phyloP scores from a whole-genome alignment of 2,113 vertebrate species.

The Mirza zaza region DNA sequence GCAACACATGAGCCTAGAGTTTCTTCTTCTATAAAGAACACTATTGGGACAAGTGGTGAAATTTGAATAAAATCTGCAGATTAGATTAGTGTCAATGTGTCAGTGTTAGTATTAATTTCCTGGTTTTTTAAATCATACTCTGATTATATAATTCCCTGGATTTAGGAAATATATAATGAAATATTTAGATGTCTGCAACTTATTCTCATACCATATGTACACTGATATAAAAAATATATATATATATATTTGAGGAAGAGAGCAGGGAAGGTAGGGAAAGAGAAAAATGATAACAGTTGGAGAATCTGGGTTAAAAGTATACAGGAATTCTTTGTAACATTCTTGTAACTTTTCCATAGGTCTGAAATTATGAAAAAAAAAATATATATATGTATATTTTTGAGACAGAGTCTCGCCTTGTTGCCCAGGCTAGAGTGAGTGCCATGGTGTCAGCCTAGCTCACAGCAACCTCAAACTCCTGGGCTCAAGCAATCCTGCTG shows the following conservation, averaged over 20 bases:
- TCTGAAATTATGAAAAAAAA: constrained; percentile 16
- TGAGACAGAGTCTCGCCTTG: too few species aligned
- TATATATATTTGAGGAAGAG: background rate
- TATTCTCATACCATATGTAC: background rate
- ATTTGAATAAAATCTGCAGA: constrained; percentile 39
- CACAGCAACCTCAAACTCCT: too few species aligned
- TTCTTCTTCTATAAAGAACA: constrained; percentile 24
- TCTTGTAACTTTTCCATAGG: background rate
- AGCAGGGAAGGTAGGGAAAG: background rate
- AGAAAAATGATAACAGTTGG: background rate
- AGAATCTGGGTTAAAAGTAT: background rate
- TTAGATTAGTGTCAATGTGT: background rate
- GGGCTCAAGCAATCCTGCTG: too few species aligned
- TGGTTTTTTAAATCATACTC: background rate
- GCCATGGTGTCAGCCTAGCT: too few species aligned
- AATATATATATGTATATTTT: too few species aligned
- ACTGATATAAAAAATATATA: background rate
- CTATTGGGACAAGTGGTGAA: background rate
- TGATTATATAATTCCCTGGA: background rate
- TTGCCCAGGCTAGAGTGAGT: too few species aligned
- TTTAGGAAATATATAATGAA: constrained; percentile 41
- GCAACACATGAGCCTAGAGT: background rate
- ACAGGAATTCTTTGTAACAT: constrained; percentile 39
- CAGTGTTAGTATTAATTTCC: background rate
- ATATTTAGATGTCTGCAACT: background rate